These are phyloP conservation scores for Thalassaphorura encarpata DNA, from an alignment of 1,140 invertebrate genomes.

Conservation along the genomic window DNA sequence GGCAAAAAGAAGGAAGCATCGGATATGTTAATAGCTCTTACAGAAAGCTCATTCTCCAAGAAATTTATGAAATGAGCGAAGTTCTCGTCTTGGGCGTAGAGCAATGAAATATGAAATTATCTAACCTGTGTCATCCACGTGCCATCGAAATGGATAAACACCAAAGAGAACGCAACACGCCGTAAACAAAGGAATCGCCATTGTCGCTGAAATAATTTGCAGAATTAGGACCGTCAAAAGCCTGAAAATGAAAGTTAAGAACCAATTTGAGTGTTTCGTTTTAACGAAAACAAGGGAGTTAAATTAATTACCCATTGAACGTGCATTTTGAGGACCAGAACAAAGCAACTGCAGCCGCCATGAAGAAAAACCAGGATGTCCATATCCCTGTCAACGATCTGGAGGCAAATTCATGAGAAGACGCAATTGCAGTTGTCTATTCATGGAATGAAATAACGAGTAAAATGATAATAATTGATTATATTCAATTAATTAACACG, in stretches of 20 bases:
- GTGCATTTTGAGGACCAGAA: slow-evolving; percentile 30
- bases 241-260: slow-evolving; percentile 4
- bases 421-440: slow-evolving; percentile 28
- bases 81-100: no score
- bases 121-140: slow-evolving; percentile 5
- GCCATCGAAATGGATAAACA: slow-evolving; percentile 25
- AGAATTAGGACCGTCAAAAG: slow-evolving; percentile 28
- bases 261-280: background rate
- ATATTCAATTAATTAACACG: background rate
- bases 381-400: slow-evolving; percentile 30
- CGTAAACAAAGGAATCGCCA: slow-evolving; percentile 29
- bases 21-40: no score
- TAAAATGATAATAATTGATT: background rate
- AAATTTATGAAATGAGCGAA: no score
- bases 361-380: slow-evolving; percentile 32
- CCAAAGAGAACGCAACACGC: slow-evolving; percentile 27
- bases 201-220: slow-evolving; percentile 29
- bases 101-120: no score
- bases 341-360: slow-evolving; percentile 23
- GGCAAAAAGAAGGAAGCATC: no score
- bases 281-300: background rate
- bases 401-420: slow-evolving; percentile 26
- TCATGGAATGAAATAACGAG: background rate
- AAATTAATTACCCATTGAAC: slow-evolving; percentile 28
- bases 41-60: background rate